Conservation (phyloP, 2,113 vertebrate species). For the Actinemys pallida region DNA sequence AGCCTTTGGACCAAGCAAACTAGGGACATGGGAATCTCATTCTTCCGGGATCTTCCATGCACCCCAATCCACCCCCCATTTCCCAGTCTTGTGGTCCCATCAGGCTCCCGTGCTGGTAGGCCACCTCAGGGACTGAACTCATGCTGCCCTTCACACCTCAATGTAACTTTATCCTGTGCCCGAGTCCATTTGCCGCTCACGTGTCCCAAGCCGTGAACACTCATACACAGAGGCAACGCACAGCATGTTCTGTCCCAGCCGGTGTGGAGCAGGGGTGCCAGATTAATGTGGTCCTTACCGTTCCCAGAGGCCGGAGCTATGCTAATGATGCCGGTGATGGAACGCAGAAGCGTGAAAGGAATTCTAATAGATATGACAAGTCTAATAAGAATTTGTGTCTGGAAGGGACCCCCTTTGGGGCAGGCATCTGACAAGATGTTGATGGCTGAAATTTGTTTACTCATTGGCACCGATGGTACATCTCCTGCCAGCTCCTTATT, state of each 20-base stretch:
- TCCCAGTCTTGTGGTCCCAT: background rate
- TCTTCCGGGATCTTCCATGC: background rate
- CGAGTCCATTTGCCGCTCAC: background rate
- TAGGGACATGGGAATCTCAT: background rate
- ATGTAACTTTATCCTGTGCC: background rate
- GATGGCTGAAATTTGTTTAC: constrained; percentile 88
- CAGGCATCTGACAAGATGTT: constrained; percentile 84
- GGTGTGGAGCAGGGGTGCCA: constrained; percentile 40
- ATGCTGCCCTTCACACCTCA: background rate
- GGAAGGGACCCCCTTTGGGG: constrained; percentile 88
- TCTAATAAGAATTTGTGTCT: constrained; percentile 96
- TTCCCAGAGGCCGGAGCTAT: constrained; percentile 79
- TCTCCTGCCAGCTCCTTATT: constrained; percentile 82
- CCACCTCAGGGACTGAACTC: background rate
- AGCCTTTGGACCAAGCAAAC: fast-evolving
- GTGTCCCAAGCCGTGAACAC: fast-evolving
- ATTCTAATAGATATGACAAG: constrained; percentile 98
- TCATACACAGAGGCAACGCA: background rate
- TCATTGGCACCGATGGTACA: constrained; percentile 74
- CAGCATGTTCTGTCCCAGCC: constrained; percentile 27
- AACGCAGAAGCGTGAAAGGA: constrained; percentile 92
- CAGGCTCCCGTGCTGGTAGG: fast-evolving
- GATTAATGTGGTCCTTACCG: constrained; percentile 65
- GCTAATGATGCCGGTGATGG: constrained; percentile 89
- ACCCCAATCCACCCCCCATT: fast-evolving